Conservation (phyloP, 2,113 vertebrate genomes). For the Amia ocellicauda region DNA sequence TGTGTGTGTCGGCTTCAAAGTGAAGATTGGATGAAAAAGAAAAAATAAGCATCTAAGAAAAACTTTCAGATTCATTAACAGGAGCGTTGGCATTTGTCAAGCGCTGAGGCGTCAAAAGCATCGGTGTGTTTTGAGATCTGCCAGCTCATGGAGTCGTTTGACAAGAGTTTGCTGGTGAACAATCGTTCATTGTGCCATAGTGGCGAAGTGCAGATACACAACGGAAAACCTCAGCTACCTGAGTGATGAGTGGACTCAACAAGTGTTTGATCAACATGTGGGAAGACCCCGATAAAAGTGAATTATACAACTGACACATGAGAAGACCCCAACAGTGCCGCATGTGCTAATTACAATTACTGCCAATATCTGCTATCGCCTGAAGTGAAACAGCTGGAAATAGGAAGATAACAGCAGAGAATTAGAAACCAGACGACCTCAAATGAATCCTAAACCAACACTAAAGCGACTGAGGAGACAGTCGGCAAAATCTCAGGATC, state of each 20-base stretch:
- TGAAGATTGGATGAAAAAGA: background rate
- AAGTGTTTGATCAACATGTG: no score
- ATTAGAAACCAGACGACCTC: background rate
- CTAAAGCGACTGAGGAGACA: slow-evolving; percentile 4
- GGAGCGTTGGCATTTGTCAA: background rate
- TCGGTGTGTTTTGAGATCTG: background rate
- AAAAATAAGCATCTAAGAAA: background rate
- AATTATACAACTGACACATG: background rate
- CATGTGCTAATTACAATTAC: background rate
- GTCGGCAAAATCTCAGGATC: slow-evolving; percentile 10
- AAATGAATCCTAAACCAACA: slow-evolving; percentile 8
- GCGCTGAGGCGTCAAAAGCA: background rate
- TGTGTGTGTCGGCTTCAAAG: slow-evolving; percentile 3
- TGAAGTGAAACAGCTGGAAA: slow-evolving; percentile 1
- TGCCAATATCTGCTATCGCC: background rate
- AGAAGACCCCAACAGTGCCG: background rate
- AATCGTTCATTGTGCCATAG: background rate
- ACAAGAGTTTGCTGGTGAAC: background rate
- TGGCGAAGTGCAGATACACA: background rate
- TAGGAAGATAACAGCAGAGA: slow-evolving; percentile 13
- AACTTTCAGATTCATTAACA: slow-evolving; percentile 6
- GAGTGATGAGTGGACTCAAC: no score
- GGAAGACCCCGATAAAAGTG: no score
- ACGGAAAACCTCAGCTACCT: background rate
- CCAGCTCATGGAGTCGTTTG: background rate